Percentiles rank a stretch among this genome's conserved stretches.
These are phyloP conservation scores for Onthophagus sagittarius DNA, from an alignment of 2,888 invertebrate species.

Conservation along the genomic window DNA sequence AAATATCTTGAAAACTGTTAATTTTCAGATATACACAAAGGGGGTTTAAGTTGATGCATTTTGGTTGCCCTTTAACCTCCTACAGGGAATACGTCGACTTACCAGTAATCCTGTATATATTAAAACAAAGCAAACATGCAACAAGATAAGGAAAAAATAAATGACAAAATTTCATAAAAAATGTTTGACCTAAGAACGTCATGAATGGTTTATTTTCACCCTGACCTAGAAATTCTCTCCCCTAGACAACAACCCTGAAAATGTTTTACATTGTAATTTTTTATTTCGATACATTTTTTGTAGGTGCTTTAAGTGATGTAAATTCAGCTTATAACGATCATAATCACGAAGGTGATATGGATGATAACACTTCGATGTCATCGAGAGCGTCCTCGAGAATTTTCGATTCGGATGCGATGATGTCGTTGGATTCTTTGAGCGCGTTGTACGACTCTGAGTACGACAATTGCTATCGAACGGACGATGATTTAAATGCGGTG, in stretches of 20 bases:
- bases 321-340: slow-evolving; percentile 74
- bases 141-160: no score
- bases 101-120: no score
- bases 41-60: no score
- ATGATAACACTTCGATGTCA: slow-evolving; percentile 73
- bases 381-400: slow-evolving; percentile 80
- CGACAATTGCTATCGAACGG: slow-evolving; percentile 59
- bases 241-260: neutral
- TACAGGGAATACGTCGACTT: no score
- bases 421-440: slow-evolving; percentile 75
- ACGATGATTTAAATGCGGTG: slow-evolving; percentile 49
- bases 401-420: slow-evolving; percentile 71
- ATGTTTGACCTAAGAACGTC: no score
- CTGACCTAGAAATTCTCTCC: no score
- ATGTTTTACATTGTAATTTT: neutral
- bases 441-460: slow-evolving; percentile 78
- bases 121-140: no score
- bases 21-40: no score
- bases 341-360: slow-evolving; percentile 54
- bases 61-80: no score
- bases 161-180: no score
- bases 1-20: no score
- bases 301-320: slow-evolving; percentile 77
- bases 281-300: slow-evolving; percentile 26
- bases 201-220: no score